Base-by-base conservation (phyloP, 2,113 vertebrate species). In the Prunella fulvescens region DNA sequence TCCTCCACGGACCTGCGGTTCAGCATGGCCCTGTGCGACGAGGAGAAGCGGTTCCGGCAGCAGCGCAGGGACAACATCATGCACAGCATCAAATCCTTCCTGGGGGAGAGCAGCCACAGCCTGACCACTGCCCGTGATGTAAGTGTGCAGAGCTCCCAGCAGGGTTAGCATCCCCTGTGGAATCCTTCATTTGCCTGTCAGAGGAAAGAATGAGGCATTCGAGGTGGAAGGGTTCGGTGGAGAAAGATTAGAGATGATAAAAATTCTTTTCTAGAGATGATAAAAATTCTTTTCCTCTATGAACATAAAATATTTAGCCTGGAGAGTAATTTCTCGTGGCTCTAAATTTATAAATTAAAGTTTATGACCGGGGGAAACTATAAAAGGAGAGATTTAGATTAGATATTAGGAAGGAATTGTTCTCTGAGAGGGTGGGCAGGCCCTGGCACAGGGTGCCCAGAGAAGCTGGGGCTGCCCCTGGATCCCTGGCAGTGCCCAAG, bases 1-100 rank as follows among this genome's bases (percentile, higher is more conserved):
- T 99, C 98, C 45, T 98, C 98, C 5, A 98, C 98, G 6, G 99
- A 99, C 84, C 98, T 99, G 48, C 98, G 99, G 25, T 99, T 99
- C 95, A 99, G 99, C 86, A 98, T 99, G 98, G 98, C 98, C 9
- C 94, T 99, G 64, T 99, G 99, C 58, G 98, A 99, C 18, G 98
- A 99, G 91, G 99, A 99, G 97, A 99, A 99, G 93, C 71, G 76
- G 26, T 99, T 98, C 96, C 97, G 99, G 67, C 98, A 99, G 18
- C 98, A 97, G 50, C 97, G 99, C 22, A 98, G 98, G 44, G 98
- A 98, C 24, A 97, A 97, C 47, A 98, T 99, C 84, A 98, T 98
- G 97, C 97, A 98, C 44, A 99, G 98, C 70, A 99, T 99, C 95
- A 99, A 98, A 95, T 98, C 98, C 25, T 98, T 99, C 11, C 97